Evolutionary conservation across 2,113 vertebrate species (phyloP), one percentile per base, ranked within the genome.

Genomic region (Neogobius melanostomus): DNA sequence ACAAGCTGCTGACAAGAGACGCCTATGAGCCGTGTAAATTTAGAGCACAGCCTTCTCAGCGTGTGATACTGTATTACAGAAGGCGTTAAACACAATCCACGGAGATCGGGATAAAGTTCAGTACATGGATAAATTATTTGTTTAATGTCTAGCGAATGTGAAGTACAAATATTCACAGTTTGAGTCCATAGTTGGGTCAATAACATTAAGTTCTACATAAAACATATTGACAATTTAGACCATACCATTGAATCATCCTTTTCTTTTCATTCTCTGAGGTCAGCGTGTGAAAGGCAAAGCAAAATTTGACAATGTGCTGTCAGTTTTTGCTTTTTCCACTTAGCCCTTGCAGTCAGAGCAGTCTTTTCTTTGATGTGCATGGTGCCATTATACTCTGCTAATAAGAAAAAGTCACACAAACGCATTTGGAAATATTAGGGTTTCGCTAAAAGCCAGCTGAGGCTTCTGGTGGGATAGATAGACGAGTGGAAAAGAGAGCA

Each of bases 361-460:
- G 50, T 71, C 68, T 77, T 1, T 17, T 67, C 79, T 86, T 85
- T 85, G 82, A 89, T 80, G 78, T 82, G 68, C 69, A 70, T 61
- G 82, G 85, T 83, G 69, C 65, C 66, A 82, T 76, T 49, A 66
- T 66, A 69, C 51, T 61, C 36, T 8, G 79, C 78, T 81, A 72
- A 67, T 53, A 63, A 47, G 62, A 62, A 87, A 82, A 82, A 81
- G 70, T 67, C 63, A 79, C 84, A 80, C 76, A 64, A 82, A 87
- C 82, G 64, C 71, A 76, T 66, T 59, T 3, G 74, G 74, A 84
- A 79, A 81, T 75, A 83, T 80, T 74, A 76, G 46, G 62, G 43
- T 47, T 11, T 72, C 68, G 62, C 69, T 72, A 64, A 64, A 70
- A 77, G 44, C 11, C 48, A 63, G 67, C 72, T 59, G 16, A 36